phyloP scores from a whole-genome alignment of 1,140 invertebrate genomes.

The Pristionchus pacificus region DNA sequence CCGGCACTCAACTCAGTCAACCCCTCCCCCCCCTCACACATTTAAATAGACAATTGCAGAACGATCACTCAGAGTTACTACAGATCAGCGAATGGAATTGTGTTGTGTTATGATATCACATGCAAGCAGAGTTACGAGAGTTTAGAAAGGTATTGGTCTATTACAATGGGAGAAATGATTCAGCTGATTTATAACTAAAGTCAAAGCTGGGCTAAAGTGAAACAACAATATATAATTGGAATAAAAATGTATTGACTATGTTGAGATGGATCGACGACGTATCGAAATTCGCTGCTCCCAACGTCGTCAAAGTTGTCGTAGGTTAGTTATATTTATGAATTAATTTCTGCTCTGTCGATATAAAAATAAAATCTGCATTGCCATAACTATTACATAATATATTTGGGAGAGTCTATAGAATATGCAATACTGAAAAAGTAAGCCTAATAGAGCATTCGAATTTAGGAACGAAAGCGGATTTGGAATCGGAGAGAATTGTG shows the following conservation, averaged over 20 bases:
- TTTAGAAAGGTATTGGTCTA: background rate
- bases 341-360: too few relatives aligned
- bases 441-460: background rate
- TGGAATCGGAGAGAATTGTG: slow-evolving; percentile 40
- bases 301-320: slow-evolving; percentile 80
- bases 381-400: background rate
- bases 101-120: slow-evolving; percentile 85
- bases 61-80: slow-evolving; percentile 67
- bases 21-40: background rate
- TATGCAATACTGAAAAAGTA: background rate
- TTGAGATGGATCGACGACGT: slow-evolving; percentile 92
- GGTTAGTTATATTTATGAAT: slow-evolving; percentile 67
- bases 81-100: slow-evolving; percentile 65
- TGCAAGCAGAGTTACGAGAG: slow-evolving; percentile 78
- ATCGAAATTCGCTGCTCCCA: slow-evolving; percentile 80
- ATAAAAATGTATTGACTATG: too few relatives aligned
- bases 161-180: background rate
- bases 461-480: slow-evolving; percentile 50
- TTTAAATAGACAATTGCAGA: slow-evolving; percentile 28
- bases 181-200: background rate
- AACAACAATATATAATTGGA: too few relatives aligned
- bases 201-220: too few relatives aligned
- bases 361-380: too few relatives aligned
- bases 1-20: too few relatives aligned
- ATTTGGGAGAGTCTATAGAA: background rate